Conservation (phyloP, 2,113 vertebrate genomes). For the Bos indicus region DNA sequence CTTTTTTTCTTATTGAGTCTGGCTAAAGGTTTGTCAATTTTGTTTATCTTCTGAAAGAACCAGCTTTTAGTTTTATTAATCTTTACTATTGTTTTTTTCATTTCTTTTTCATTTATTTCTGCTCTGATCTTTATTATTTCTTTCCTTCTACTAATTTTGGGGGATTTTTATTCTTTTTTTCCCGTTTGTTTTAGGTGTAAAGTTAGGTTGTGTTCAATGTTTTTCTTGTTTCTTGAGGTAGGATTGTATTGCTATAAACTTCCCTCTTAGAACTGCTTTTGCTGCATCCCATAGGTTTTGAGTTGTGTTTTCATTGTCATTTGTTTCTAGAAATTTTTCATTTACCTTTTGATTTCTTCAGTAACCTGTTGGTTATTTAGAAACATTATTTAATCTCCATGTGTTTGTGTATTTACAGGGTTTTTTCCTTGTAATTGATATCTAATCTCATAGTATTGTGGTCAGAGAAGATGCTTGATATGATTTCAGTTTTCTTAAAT, state of each 20-base stretch:
- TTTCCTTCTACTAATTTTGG: not conserved
- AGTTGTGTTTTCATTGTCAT: not conserved
- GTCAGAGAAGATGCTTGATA: not conserved
- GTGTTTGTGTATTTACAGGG: not conserved
- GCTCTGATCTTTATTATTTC: not conserved
- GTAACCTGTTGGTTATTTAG: not conserved
- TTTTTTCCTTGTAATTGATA: not conserved
- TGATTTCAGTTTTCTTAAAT: not conserved
- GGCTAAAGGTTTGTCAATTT: not conserved
- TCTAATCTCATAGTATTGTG: not conserved
- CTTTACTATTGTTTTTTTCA: not conserved
- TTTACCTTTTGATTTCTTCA: not conserved
- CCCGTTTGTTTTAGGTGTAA: not conserved
- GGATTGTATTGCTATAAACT: not conserved
- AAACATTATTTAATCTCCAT: not conserved
- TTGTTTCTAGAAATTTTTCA: not conserved
- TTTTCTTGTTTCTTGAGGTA: not conserved
- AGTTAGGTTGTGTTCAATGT: not conserved
- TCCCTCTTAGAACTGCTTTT: not conserved
- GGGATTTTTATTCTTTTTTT: not conserved
- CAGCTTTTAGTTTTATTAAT: not conserved
- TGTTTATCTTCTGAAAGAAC: not conserved
- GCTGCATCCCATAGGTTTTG: not conserved
- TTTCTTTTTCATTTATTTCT: not conserved
- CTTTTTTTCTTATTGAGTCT: not conserved